phyloP scores from a whole-genome alignment of 2,113 vertebrate genomes.

The Ophiodon elongatus region DNA sequence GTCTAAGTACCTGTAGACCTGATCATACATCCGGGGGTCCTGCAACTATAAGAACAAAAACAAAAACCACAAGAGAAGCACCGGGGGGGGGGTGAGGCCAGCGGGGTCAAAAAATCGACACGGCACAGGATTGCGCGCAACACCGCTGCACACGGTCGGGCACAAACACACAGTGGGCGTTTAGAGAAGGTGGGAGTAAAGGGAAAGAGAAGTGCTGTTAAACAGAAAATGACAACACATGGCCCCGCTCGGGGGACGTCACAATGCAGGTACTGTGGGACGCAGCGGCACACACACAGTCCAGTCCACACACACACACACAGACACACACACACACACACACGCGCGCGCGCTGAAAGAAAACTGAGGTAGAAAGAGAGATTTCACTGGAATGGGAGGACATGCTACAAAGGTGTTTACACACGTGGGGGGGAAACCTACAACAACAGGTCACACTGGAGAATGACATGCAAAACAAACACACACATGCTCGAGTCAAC shows the following conservation, averaged over 20 bases:
- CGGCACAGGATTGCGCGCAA: constrained; percentile 58
- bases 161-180: constrained; percentile 57
- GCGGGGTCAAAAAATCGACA: constrained; percentile 60
- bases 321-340: background rate
- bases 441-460: constrained; percentile 29
- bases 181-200: constrained; percentile 58
- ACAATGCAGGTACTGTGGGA: constrained; percentile 61
- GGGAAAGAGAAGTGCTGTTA: constrained; percentile 71
- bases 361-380: constrained; percentile 61
- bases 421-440: background rate
- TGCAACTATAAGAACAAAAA: constrained; percentile 86
- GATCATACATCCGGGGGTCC: constrained; percentile 86
- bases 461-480: constrained; percentile 35
- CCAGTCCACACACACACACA: background rate
- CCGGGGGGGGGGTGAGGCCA: constrained; percentile 63
- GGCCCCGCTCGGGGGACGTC: constrained; percentile 42
- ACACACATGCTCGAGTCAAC: constrained; percentile 10
- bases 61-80: constrained; percentile 81
- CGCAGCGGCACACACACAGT: constrained; percentile 39
- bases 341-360: constrained; percentile 1
- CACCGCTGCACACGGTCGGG: constrained; percentile 56
- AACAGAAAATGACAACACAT: constrained; percentile 73
- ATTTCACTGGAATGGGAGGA: constrained; percentile 66
- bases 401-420: constrained; percentile 44
- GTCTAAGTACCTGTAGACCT: constrained; percentile 89